Conservation (phyloP, 2,113 vertebrate genomes). For the Nothobranchius furzeri region DNA sequence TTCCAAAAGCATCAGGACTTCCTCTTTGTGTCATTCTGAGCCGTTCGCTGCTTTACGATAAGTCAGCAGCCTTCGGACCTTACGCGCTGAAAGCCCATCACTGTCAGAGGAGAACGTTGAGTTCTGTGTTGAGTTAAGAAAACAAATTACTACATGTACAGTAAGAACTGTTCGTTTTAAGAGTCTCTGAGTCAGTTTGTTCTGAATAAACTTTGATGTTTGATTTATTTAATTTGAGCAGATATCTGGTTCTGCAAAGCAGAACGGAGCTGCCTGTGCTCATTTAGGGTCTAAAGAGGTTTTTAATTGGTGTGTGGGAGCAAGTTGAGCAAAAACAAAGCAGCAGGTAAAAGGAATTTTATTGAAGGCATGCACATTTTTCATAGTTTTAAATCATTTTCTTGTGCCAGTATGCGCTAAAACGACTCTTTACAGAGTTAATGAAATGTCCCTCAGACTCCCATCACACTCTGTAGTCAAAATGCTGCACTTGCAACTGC, state of each 20-base stretch:
- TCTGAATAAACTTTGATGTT: constrained; percentile 3
- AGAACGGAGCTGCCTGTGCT: background rate
- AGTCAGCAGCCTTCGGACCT: background rate
- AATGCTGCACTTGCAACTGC: no score
- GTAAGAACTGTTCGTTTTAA: constrained; percentile 2
- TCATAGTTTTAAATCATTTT: no score
- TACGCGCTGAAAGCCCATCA: background rate
- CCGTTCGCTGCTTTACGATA: background rate
- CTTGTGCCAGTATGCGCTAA: no score
- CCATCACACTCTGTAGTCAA: no score
- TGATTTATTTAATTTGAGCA: constrained; percentile 14
- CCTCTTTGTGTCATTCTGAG: background rate
- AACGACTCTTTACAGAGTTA: no score
- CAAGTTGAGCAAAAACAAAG: background rate
- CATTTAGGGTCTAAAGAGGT: background rate
- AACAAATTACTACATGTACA: background rate
- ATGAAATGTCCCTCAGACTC: no score
- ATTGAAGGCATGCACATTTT: background rate
- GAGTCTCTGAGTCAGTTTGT: constrained; percentile 4
- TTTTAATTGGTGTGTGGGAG: background rate
- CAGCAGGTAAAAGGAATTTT: constrained; percentile 6
- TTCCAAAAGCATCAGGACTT: constrained; percentile 7
- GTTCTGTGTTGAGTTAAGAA: background rate
- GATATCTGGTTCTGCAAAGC: constrained; percentile 19
- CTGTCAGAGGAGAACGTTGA: background rate